phyloP scores from a whole-genome alignment of 2,888 invertebrate species.

The Trissolcus brochymenae region DNA sequence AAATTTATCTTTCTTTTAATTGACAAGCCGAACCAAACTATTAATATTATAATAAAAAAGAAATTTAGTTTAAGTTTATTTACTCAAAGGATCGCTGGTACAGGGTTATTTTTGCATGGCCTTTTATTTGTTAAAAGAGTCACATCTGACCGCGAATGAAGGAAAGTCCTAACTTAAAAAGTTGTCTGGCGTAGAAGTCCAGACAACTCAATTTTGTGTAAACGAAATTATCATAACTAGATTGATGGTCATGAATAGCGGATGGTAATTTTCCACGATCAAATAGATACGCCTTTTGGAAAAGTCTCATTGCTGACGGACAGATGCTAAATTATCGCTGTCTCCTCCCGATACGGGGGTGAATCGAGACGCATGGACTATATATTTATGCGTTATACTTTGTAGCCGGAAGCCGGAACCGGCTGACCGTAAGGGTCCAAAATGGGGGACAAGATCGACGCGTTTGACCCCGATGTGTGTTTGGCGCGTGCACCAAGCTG shows the following conservation, averaged over 20 bases:
- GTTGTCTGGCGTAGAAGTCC: slow-evolving; percentile 7
- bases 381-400: slow-evolving; percentile 68
- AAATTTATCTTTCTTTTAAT: too few relatives aligned
- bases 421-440: slow-evolving; percentile 54
- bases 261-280: slow-evolving; percentile 30
- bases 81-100: too few relatives aligned
- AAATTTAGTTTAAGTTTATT: too few relatives aligned
- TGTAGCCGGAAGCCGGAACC: slow-evolving; percentile 55
- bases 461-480: slow-evolving; percentile 17
- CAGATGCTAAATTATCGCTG: slow-evolving; percentile 26
- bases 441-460: slow-evolving; percentile 29
- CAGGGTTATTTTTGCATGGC: too few relatives aligned
- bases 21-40: too few relatives aligned
- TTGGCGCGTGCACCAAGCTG: slow-evolving; percentile 46
- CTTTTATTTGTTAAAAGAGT: too few relatives aligned
- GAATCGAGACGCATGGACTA: slow-evolving; percentile 73
- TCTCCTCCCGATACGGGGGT: slow-evolving; percentile 61
- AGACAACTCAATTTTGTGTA: slow-evolving; percentile 30
- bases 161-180: too few relatives aligned
- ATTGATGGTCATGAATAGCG: slow-evolving; percentile 16
- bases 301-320: slow-evolving; percentile 14
- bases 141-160: too few relatives aligned
- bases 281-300: slow-evolving; percentile 24
- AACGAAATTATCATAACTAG: slow-evolving; percentile 39
- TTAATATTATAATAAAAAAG: too few relatives aligned